Evolutionary conservation across 2,113 vertebrate species (phyloP), one percentile per base, ranked within the genome.

Genomic region (Edolisoma coerulescens): DNA sequence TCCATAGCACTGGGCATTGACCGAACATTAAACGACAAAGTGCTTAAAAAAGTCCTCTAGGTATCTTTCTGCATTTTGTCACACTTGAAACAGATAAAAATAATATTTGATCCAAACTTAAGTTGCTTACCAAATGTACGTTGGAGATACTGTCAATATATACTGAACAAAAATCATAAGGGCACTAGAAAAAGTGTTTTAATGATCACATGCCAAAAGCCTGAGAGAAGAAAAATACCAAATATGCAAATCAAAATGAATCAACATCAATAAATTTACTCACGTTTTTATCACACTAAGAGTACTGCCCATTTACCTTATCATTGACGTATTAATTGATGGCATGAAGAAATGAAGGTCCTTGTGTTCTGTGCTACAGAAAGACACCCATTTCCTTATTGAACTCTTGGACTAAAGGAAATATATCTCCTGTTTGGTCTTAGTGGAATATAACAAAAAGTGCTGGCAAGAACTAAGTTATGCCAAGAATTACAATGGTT

Each of bases 361-460:
- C 76, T 86, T 93, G 49, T 90, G 54, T 81, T 79, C 56, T 44
- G 13, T 65, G 65, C 44, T 92, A 77, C 68, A 76, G 50, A 76
- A 56, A 90, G 69, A 71, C 41, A 18, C 26, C 89, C 74, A 30
- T 88, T 95, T 68, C 71, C 15, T 77, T 84, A 69, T 76, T 82
- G 74, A 94, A 68, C 65, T 56, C 82, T 84, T 84, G 52, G 32
- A 65, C 65, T 69, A 78, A 77, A 89, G 78, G 60, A 91, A 96
- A 74, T 52, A 12, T 28, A 76, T 88, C 94, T 96, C 95, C 93
- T 84, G 68, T 73, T 95, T 67, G 79, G 79, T 74, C 59, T 92
- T 85, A 39, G 37, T 69, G 71, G 64, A 96, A 86, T 65, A 52
- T 53, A 71, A 86, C 60, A 92, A 85, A 76, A 81, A 85, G 79